Evolutionary conservation across 2,113 vertebrate species (phyloP).

Genomic region (Ophthalmolycus amberensis): DNA sequence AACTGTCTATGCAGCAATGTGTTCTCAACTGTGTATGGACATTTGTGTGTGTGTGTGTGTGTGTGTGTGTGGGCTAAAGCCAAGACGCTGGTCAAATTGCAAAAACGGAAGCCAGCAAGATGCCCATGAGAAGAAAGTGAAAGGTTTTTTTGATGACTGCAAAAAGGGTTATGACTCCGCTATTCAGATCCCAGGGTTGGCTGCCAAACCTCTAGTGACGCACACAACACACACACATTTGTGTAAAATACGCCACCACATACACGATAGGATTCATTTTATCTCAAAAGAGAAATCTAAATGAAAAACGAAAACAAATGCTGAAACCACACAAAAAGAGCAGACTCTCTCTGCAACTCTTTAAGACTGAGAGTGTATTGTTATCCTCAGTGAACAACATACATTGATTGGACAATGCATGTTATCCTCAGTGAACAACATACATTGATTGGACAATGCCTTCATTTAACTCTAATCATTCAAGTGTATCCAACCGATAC

Average conservation of each 20-base stretch:
- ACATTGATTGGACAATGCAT: no score
- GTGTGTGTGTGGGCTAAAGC: constrained; percentile 32
- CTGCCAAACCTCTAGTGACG: constrained; percentile 79
- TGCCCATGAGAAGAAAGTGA: constrained; percentile 58
- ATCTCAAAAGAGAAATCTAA: constrained; percentile 51
- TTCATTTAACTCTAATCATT: constrained; percentile 1
- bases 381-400: background rate
- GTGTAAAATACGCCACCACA: constrained; percentile 46
- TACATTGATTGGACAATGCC: background rate
- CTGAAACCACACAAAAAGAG: constrained; percentile 47
- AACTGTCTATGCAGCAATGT: constrained; percentile 32
- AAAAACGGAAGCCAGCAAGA: constrained; percentile 39
- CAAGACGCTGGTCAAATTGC: constrained; percentile 50
- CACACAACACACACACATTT: constrained; percentile 44
- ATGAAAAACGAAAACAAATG: constrained; percentile 59
- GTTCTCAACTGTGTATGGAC: constrained; percentile 2
- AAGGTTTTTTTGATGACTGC: constrained; percentile 41
- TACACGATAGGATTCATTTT: constrained; percentile 48
- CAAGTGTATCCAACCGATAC: background rate
- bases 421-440: background rate
- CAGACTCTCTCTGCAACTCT: constrained; percentile 34
- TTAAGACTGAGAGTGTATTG: constrained; percentile 8
- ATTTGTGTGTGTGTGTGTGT: constrained; percentile 2
- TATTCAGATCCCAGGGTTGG: constrained; percentile 60
- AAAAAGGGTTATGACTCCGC: constrained; percentile 61